Evolutionary conservation across 2,797 vertebrate species (phyloP).

Genomic region (Microcaecilia unicolor): DNA sequence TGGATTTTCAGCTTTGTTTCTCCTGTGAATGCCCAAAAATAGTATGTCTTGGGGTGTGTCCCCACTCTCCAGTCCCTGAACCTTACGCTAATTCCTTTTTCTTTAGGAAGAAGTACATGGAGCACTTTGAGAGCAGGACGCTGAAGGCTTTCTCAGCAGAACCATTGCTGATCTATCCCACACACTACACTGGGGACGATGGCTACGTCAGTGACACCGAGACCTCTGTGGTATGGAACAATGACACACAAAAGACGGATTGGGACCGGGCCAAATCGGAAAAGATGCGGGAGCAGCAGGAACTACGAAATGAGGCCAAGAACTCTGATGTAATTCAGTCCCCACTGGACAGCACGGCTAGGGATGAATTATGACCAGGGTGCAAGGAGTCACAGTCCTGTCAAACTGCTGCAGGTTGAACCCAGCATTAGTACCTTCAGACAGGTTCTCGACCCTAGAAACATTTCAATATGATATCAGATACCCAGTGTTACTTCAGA

Average conservation of each 20-base stretch:
- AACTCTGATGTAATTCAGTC: constrained; percentile 81
- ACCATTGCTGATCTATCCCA: constrained; percentile 82
- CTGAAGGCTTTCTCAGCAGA: constrained; percentile 81
- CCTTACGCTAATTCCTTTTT: background rate
- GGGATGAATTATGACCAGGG: constrained; percentile 86
- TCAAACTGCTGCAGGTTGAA: no score
- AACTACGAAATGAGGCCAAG: constrained; percentile 74
- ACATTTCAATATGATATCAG: no score
- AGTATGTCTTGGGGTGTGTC: no score
- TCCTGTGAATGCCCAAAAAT: no score
- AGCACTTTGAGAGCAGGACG: constrained; percentile 70
- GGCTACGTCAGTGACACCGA: constrained; percentile 91
- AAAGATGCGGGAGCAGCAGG: constrained; percentile 74
- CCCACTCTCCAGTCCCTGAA: no score
- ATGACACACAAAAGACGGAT: constrained; percentile 71
- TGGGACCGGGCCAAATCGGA: constrained; percentile 80
- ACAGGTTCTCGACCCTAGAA: no score
- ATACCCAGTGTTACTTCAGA: no score
- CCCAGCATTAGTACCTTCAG: no score
- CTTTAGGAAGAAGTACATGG: constrained; percentile 69
- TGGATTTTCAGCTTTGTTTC: no score
- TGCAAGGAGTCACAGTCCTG: no score
- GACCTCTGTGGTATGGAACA: constrained; percentile 86
- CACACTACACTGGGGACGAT: constrained; percentile 80
- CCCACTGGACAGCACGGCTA: constrained; percentile 70